Evolutionary conservation across 1,140 invertebrate species (phyloP).

Genomic region (Leptinotarsa lineolata): DNA sequence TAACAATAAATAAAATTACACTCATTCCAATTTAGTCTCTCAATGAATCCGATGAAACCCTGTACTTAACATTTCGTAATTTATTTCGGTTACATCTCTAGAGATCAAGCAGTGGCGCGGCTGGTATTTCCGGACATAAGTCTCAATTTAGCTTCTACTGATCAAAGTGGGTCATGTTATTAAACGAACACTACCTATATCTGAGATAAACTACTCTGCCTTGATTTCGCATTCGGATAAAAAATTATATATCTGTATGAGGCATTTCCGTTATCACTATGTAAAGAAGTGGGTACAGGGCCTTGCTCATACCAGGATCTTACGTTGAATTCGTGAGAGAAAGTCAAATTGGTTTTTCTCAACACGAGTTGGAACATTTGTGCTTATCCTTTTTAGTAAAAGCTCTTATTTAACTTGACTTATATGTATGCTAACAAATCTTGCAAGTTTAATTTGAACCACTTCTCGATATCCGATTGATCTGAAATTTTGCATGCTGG

Average conservation of each 20-base stretch:
- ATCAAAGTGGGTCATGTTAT: constrained; percentile 20
- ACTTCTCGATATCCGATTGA: no score
- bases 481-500: no score
- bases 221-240: constrained; percentile 11
- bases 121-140: constrained; percentile 24
- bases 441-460: no score
- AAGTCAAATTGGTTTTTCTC: not conserved
- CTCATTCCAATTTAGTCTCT: no score
- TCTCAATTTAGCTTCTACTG: constrained; percentile 2
- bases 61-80: not conserved
- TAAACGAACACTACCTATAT: constrained; percentile 11
- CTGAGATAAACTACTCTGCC: constrained; percentile 12
- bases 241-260: constrained; percentile 13
- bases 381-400: no score
- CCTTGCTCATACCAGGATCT: not conserved
- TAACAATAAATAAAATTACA: no score
- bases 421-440: no score
- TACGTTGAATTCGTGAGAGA: not conserved
- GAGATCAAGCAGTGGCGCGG: not conserved
- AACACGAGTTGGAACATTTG: no score
- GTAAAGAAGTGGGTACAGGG: not conserved
- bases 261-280: constrained; percentile 17
- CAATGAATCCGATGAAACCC: not conserved
- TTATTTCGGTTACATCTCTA: constrained; percentile 13
- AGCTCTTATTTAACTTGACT: no score